A percentile compares a stretch with the other conserved stretches of the same genome.
These are phyloP conservation scores for Hydrophis major DNA, from an alignment of 2,797 vertebrate species.

Conservation along the genomic window DNA sequence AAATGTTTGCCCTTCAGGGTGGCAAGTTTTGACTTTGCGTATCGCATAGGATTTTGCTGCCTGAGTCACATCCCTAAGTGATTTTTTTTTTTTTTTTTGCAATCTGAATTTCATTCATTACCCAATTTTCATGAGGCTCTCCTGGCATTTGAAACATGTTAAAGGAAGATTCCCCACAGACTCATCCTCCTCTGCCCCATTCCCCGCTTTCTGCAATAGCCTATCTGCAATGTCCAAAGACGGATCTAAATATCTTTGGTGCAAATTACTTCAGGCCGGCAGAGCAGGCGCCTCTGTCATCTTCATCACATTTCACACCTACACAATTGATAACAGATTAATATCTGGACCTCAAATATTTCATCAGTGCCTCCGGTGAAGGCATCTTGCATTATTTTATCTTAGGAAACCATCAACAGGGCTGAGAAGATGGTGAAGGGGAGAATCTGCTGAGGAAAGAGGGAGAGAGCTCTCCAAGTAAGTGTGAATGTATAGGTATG, in stretches of 20 bases:
- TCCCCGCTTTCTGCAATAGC: slow-evolving; percentile 65
- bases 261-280: slow-evolving; percentile 75
- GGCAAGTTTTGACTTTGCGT: slow-evolving; percentile 61
- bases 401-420: slow-evolving; percentile 49
- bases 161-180: slow-evolving; percentile 73
- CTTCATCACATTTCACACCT: slow-evolving; percentile 77
- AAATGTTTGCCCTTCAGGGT: slow-evolving; percentile 52
- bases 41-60: slow-evolving; percentile 45
- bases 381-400: slow-evolving; percentile 72
- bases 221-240: slow-evolving; percentile 73
- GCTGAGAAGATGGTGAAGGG: slow-evolving; percentile 20
- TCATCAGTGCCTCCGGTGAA: slow-evolving; percentile 72
- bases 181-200: slow-evolving; percentile 37
- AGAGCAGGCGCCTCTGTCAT: slow-evolving; percentile 75
- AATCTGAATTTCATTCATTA: slow-evolving; percentile 85
- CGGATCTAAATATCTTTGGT: slow-evolving; percentile 80
- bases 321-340: slow-evolving; percentile 78
- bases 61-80: slow-evolving; percentile 66
- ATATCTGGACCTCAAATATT: slow-evolving; percentile 79
- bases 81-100: slow-evolving; percentile 69
- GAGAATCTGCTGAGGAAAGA: background rate
- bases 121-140: slow-evolving; percentile 74
- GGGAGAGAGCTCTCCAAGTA: slow-evolving; percentile 41
- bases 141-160: slow-evolving; percentile 79
- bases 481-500: slow-evolving; percentile 11